Evolutionary conservation across 2,888 invertebrate genomes (phyloP).

Genomic region (Drosophila demipolita): DNA sequence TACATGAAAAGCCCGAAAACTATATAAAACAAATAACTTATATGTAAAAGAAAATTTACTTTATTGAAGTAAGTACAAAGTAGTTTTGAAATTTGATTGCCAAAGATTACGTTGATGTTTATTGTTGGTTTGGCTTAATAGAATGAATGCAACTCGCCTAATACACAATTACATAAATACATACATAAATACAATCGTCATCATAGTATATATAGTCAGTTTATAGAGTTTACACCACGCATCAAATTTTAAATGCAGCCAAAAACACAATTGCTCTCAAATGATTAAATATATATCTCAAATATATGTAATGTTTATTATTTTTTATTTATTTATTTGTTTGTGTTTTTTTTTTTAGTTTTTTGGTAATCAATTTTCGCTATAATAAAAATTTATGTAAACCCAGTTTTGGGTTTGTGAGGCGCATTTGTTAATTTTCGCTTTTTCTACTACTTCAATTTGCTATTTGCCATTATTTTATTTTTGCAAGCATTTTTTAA

Average conservation of each 20-base stretch:
- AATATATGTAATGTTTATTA: slow-evolving; percentile 17
- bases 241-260: slow-evolving; percentile 68
- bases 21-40: not conserved
- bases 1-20: slow-evolving; percentile 5
- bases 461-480: slow-evolving; percentile 57
- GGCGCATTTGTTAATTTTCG: slow-evolving; percentile 27
- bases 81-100: slow-evolving; percentile 31
- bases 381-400: slow-evolving; percentile 58
- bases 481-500: slow-evolving; percentile 59
- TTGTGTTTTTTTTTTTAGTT: slow-evolving; percentile 21
- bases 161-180: slow-evolving; percentile 68
- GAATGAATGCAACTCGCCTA: slow-evolving; percentile 68
- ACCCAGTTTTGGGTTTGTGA: slow-evolving; percentile 32
- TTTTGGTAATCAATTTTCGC: slow-evolving; percentile 55
- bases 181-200: slow-evolving; percentile 74
- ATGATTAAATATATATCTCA: slow-evolving; percentile 43
- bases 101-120: slow-evolving; percentile 27
- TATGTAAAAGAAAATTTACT: slow-evolving; percentile 10
- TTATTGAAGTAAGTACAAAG: slow-evolving; percentile 7
- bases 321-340: slow-evolving; percentile 2
- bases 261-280: slow-evolving; percentile 56
- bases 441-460: slow-evolving; percentile 54
- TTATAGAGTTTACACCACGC: slow-evolving; percentile 53
- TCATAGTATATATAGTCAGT: slow-evolving; percentile 72
- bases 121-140: slow-evolving; percentile 48